phyloP scores from a whole-genome alignment of 2,113 vertebrate species.

The Kryptolebias marmoratus region DNA sequence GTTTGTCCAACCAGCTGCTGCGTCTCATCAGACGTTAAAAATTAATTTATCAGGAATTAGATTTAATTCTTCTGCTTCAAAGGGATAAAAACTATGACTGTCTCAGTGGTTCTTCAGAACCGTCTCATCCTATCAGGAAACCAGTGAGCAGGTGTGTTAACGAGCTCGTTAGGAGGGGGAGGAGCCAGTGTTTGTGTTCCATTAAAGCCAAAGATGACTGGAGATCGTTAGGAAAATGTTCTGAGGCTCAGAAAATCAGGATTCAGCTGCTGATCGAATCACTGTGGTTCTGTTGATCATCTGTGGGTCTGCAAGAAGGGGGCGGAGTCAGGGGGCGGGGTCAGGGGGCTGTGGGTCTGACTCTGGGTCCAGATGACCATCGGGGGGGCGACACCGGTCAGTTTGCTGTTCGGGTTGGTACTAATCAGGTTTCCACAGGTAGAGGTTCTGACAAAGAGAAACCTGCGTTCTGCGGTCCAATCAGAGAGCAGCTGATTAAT shows the following conservation, averaged over 20 bases:
- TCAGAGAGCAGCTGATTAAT: too few relatives aligned
- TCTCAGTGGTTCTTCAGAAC: background rate
- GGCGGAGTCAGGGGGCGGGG: background rate
- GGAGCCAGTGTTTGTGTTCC: background rate
- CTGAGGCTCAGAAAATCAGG: background rate
- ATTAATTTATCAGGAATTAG: background rate
- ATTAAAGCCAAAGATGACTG: slow-evolving; percentile 6
- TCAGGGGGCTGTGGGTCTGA: too few relatives aligned
- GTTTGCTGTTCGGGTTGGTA: too few relatives aligned
- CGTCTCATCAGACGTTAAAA: background rate
- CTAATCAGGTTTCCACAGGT: too few relatives aligned
- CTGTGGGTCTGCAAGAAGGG: background rate
- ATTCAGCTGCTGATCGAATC: background rate
- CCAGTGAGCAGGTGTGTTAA: background rate
- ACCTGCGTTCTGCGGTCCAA: too few relatives aligned
- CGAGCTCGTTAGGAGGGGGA: background rate
- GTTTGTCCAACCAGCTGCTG: background rate
- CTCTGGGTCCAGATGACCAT: too few relatives aligned
- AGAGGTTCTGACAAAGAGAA: too few relatives aligned
- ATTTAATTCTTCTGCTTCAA: too few relatives aligned
- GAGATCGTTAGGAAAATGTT: background rate
- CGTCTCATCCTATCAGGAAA: too few relatives aligned
- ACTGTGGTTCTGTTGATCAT: background rate
- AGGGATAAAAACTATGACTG: background rate
- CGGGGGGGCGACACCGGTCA: too few relatives aligned